A percentile compares a stretch with the other conserved stretches of the same genome.
phyloP scores from a whole-genome alignment of 2,797 vertebrate genomes.

The Okamejei kenojei region DNA sequence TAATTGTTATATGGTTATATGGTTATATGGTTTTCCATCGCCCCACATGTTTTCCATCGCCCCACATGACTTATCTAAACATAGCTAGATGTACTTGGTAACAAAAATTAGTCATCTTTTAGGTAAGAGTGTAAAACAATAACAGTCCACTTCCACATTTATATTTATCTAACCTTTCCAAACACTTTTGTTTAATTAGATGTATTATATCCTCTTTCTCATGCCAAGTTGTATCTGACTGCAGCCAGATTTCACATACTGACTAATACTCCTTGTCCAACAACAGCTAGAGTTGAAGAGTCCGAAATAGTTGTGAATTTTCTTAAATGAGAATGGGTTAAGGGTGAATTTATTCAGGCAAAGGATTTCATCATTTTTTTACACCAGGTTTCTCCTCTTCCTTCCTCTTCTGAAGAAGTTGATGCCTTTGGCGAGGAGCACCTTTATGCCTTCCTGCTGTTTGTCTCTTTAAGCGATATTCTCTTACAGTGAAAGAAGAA shows the following conservation, averaged over 20 bases:
- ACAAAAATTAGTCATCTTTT: neutral
- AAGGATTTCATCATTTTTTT: neutral
- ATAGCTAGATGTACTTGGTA: neutral
- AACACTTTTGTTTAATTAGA: constrained; percentile 22
- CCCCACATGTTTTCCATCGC: neutral
- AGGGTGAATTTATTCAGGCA: constrained; percentile 33
- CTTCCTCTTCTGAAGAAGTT: neutral
- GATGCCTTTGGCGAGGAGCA: neutral
- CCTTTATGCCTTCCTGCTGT: neutral
- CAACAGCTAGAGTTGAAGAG: neutral
- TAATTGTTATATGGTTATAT: too few species aligned
- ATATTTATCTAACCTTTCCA: constrained; percentile 22
- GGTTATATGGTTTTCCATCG: too few species aligned
- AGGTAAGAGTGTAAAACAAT: constrained; percentile 24
- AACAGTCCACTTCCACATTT: constrained; percentile 3
- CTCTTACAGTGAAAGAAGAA: too few species aligned
- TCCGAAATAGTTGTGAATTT: neutral
- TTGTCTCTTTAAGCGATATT: too few species aligned
- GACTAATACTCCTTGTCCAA: neutral
- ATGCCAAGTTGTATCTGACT: neutral
- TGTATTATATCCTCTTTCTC: neutral
- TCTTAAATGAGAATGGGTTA: neutral
- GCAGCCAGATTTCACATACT: neutral
- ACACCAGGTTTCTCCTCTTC: neutral
- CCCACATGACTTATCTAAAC: neutral